These are phyloP conservation scores for Eurytoma californica DNA, from an alignment of 2,888 invertebrate species.

Conservation along the genomic window DNA sequence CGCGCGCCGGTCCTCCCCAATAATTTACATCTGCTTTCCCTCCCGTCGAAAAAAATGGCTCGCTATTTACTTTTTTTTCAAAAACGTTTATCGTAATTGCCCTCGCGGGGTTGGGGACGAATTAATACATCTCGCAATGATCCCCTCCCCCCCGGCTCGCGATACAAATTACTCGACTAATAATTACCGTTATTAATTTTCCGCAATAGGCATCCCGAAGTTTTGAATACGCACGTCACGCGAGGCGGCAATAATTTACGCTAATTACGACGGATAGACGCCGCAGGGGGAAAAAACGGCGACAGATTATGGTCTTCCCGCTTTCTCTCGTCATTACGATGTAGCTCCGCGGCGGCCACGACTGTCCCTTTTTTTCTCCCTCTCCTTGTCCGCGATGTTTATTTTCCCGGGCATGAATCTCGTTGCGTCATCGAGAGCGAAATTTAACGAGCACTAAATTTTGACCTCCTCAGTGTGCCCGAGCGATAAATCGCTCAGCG, in stretches of 20 bases:
- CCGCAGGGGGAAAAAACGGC: background rate
- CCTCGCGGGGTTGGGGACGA: no score
- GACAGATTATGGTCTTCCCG: background rate
- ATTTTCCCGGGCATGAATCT: slow-evolving; percentile 1
- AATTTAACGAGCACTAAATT: background rate
- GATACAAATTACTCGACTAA: background rate
- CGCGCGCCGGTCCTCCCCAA: no score
- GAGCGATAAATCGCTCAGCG: no score
- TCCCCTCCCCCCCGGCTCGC: background rate
- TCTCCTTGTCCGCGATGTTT: background rate
- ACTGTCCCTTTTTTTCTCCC: no score
- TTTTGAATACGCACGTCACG: slow-evolving; percentile 10
- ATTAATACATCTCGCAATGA: background rate
- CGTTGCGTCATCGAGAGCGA: slow-evolving; percentile 4
- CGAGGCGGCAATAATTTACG: background rate
- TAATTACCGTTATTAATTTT: slow-evolving; percentile 6
- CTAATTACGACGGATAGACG: background rate
- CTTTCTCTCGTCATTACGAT: no score
- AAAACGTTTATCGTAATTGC: no score
- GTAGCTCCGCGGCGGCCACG: no score
- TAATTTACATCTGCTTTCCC: no score
- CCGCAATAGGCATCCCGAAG: background rate
- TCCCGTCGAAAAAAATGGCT: no score
- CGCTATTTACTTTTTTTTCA: no score
- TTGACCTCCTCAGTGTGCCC: no score